Percentiles rank a stretch among this genome's conserved stretches.
Conservation (phyloP, 2,888 invertebrate genomes). For the Philereme vetulata region DNA sequence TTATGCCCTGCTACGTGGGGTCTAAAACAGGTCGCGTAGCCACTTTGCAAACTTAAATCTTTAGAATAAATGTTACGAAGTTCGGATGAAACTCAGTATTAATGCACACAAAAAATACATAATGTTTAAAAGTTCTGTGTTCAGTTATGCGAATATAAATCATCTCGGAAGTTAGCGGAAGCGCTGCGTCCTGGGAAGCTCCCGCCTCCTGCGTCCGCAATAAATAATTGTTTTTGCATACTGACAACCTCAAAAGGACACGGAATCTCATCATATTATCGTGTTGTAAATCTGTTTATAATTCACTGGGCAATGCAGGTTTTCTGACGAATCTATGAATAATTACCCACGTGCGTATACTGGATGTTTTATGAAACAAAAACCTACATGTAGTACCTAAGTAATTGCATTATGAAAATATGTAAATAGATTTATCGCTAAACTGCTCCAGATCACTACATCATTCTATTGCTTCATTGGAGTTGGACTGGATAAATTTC, state of each 20-base stretch:
- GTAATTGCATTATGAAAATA: too few species aligned
- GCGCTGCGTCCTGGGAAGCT: conserved; percentile 45
- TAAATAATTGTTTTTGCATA: conserved; percentile 56
- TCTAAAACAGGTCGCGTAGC: neutral
- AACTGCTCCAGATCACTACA: too few species aligned
- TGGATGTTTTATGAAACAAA: too few species aligned
- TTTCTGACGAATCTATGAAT: too few species aligned
- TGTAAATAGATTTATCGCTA: too few species aligned
- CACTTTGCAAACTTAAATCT: neutral
- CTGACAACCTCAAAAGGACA: conserved; percentile 40
- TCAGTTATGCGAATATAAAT: conserved; percentile 53
- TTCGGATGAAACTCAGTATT: conserved; percentile 2
- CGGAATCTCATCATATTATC: conserved; percentile 25
- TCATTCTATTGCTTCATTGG: too few species aligned
- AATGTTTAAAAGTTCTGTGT: conserved; percentile 45
- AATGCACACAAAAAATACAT: conserved; percentile 30
- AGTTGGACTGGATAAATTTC: too few species aligned
- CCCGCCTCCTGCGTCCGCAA: conserved; percentile 41
- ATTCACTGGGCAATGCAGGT: too few species aligned
- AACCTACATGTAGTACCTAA: too few species aligned
- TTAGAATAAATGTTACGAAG: neutral
- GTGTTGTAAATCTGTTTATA: conserved; percentile 2
- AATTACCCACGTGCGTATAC: too few species aligned
- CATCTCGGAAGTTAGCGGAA: conserved; percentile 52
- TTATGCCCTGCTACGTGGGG: neutral